Conservation (phyloP, 2,888 invertebrate species). For the Phortica magna region DNA sequence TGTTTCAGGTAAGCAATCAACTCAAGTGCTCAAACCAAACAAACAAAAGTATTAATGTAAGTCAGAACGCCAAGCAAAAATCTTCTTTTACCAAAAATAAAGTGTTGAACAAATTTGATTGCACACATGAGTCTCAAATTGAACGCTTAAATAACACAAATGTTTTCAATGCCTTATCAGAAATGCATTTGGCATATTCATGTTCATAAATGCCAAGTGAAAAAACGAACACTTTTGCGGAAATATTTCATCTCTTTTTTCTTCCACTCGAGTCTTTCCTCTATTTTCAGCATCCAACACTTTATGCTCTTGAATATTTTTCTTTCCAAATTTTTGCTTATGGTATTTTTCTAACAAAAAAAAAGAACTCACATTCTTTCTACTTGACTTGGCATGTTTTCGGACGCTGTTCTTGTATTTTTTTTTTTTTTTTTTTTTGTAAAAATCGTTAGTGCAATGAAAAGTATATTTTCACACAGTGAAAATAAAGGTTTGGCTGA, state of each 20-base stretch:
- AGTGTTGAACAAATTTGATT: too few relatives aligned
- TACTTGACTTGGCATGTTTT: background rate
- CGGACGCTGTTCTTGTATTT: too few relatives aligned
- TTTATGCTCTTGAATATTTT: background rate
- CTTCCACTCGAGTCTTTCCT: background rate
- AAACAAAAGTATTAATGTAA: too few relatives aligned
- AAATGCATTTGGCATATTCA: background rate
- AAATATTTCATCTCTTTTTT: background rate
- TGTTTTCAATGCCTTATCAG: background rate
- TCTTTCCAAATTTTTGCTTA: too few relatives aligned
- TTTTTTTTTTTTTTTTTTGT: background rate
- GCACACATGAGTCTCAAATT: too few relatives aligned
- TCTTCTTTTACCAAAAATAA: too few relatives aligned
- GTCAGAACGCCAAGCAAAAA: too few relatives aligned
- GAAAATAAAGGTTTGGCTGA: background rate
- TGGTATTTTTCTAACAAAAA: too few relatives aligned
- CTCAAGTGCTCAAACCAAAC: background rate
- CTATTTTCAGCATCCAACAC: background rate
- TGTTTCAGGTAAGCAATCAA: constrained; percentile 11
- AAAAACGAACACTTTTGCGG: background rate
- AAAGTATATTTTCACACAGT: constrained; percentile 18
- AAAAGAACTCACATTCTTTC: too few relatives aligned
- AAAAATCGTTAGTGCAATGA: background rate
- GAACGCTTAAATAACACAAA: background rate
- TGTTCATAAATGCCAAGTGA: background rate